phyloP scores from a whole-genome alignment of 2,888 invertebrate genomes.

The Pantelozetes paolii region DNA sequence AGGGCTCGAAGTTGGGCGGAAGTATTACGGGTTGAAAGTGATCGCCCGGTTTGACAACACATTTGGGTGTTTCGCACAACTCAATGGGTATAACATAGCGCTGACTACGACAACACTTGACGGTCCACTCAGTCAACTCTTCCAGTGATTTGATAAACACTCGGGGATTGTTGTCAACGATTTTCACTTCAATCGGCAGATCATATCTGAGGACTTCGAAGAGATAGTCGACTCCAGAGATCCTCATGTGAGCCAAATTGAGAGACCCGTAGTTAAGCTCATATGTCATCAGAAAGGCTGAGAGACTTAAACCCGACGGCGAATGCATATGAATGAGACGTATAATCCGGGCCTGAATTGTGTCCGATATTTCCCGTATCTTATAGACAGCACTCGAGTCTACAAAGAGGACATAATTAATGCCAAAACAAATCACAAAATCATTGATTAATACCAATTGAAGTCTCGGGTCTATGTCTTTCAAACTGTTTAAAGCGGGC shows the following conservation, averaged over 20 bases:
- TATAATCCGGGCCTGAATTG: neutral
- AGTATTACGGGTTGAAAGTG: neutral
- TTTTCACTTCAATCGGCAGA: neutral
- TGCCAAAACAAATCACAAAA: neutral
- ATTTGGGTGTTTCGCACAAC: neutral
- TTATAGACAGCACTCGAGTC: neutral
- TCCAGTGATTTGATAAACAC: neutral
- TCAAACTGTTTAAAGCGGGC: slow-evolving; percentile 6
- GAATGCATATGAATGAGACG: neutral
- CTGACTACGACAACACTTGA: neutral
- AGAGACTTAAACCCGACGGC: neutral
- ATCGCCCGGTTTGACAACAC: neutral
- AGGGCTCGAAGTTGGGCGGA: neutral
- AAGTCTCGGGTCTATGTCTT: neutral
- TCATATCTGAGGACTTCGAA: neutral
- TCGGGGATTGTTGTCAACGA: neutral
- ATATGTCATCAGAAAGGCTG: neutral
- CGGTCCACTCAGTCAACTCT: neutral
- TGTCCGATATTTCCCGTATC: neutral
- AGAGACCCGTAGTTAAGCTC: neutral
- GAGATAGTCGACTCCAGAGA: neutral
- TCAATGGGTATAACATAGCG: neutral
- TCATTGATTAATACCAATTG: neutral
- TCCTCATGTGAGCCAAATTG: neutral
- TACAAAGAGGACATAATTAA: neutral